Conservation (phyloP, 35 echinoderm and acorn worm genomes). For the Eucidaris tribuloides region DNA sequence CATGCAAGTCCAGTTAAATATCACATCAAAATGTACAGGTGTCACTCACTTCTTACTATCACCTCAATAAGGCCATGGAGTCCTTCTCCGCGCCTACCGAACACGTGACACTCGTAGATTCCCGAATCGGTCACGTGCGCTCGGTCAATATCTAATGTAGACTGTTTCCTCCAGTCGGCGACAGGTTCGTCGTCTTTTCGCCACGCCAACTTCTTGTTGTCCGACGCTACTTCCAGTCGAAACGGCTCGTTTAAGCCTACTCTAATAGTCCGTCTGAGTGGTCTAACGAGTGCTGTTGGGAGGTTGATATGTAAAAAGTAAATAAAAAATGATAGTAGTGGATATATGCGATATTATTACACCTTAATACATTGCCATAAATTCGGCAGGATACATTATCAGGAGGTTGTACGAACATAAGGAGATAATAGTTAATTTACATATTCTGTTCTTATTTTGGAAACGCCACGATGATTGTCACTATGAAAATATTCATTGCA, state of each 20-base stretch:
- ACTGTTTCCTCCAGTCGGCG: slow-evolving; percentile 1
- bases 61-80: neutral
- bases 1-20: too few relatives aligned
- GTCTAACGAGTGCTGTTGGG: neutral
- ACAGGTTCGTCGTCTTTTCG: neutral
- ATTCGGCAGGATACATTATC: neutral
- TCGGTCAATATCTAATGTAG: slow-evolving; percentile 13
- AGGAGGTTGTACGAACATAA: neutral
- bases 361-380: neutral
- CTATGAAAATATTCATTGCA: too few relatives aligned
- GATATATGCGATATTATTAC: neutral
- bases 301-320: too few relatives aligned
- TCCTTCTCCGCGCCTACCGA: neutral
- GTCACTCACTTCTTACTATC: neutral
- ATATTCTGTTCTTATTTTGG: too few relatives aligned
- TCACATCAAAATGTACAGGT: too few relatives aligned
- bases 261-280: neutral
- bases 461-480: neutral
- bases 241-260: neutral
- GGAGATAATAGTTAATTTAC: too few relatives aligned
- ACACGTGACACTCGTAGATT: neutral
- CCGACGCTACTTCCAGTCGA: neutral
- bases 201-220: neutral
- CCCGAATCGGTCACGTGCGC: slow-evolving; percentile 9
- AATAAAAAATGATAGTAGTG: neutral